Conservation (phyloP, 64 coral and sea anemone species). For the Anthopleura sola region DNA sequence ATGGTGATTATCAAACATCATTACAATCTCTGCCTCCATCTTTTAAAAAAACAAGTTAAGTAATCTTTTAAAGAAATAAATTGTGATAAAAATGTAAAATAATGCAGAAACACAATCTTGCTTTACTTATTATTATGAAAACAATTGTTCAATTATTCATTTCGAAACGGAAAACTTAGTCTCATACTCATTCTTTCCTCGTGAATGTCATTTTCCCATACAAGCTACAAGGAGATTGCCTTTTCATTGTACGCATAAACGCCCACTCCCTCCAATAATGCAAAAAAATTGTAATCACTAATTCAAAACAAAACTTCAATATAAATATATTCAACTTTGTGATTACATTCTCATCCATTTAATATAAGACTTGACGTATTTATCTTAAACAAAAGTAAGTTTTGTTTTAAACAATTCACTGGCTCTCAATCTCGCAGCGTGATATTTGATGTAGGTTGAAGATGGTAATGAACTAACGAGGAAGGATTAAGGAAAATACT, state of each 20-base stretch:
- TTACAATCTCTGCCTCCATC: too few species aligned
- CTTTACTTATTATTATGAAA: too few species aligned
- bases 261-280: background rate
- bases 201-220: too few species aligned
- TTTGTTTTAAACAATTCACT: slow-evolving; percentile 11
- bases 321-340: background rate
- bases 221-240: too few species aligned
- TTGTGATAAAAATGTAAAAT: too few species aligned
- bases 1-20: too few species aligned
- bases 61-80: too few species aligned
- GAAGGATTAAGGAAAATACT: background rate
- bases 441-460: background rate
- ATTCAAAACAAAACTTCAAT: background rate
- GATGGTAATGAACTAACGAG: background rate
- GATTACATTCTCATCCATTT: background rate
- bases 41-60: too few species aligned
- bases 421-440: background rate
- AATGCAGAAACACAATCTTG: too few species aligned
- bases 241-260: background rate
- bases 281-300: background rate
- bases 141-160: too few species aligned
- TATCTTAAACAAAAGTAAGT: background rate
- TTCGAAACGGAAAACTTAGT: too few species aligned
- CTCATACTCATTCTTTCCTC: too few species aligned
- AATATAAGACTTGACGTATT: background rate